These are phyloP conservation scores for Silurus aristotelis DNA, from an alignment of 2,797 vertebrate species.

Conservation along the genomic window DNA sequence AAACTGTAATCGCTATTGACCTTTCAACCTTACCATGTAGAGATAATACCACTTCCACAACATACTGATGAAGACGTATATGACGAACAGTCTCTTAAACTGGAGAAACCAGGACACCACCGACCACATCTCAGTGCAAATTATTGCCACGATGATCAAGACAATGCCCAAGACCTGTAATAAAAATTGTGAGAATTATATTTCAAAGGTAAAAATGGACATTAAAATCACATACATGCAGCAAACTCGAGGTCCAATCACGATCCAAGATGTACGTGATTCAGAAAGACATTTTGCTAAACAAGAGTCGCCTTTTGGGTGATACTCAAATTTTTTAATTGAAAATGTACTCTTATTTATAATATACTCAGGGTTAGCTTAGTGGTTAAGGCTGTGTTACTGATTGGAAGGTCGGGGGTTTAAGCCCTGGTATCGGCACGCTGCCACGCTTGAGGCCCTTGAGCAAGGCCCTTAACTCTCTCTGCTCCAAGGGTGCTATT, in stretches of 20 bases:
- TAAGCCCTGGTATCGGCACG: no score
- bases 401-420: no score
- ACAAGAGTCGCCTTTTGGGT: no score
- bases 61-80: constrained; percentile 86
- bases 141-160: constrained; percentile 67
- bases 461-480: no score
- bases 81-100: constrained; percentile 75
- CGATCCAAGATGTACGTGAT: no score
- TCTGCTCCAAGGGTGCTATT: no score
- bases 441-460: no score
- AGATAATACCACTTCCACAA: constrained; percentile 95
- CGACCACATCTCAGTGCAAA: constrained; percentile 85
- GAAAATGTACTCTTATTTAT: no score
- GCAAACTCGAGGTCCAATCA: not conserved
- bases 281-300: no score
- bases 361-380: no score
- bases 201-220: not conserved
- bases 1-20: not conserved
- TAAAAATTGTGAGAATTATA: not conserved
- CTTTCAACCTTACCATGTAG: constrained; percentile 82
- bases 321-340: no score
- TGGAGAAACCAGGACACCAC: constrained; percentile 82
- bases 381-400: no score
- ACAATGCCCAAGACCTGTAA: constrained; percentile 61
- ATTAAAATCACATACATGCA: not conserved